A percentile compares a stretch with the other conserved stretches of the same genome.
These are phyloP conservation scores for Heteronetta atricapilla DNA, from an alignment of 2,113 vertebrate genomes.

Conservation along the genomic window DNA sequence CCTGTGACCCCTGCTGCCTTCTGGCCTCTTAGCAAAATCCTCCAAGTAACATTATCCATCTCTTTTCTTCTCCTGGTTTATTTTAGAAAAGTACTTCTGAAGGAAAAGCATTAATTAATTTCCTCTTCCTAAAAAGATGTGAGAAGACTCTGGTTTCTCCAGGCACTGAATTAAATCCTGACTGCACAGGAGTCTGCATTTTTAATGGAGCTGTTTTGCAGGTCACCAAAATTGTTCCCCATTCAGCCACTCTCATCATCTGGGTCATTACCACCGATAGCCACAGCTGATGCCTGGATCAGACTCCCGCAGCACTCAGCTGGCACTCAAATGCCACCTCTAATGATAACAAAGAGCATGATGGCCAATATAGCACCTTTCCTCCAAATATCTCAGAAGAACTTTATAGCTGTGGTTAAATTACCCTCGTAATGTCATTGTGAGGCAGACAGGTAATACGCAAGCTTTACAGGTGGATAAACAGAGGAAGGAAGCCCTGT, in stretches of 20 bases:
- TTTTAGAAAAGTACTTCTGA: not conserved
- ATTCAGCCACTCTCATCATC: slow-evolving; percentile 45
- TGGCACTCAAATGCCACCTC: slow-evolving; percentile 28
- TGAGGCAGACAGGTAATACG: not conserved
- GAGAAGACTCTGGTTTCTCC: not conserved
- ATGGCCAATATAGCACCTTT: not conserved
- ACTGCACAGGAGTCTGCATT: not conserved
- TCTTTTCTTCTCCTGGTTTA: not conserved
- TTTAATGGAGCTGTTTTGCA: slow-evolving; percentile 41
- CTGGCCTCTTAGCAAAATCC: not conserved
- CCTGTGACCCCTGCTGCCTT: not conserved
- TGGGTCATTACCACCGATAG: not conserved
- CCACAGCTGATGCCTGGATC: slow-evolving; percentile 44
- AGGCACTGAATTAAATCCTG: slow-evolving; percentile 21
- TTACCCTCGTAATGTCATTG: not conserved
- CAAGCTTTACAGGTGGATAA: not conserved
- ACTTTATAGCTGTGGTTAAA: not conserved
- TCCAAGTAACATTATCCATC: not conserved
- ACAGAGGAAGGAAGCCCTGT: not conserved
- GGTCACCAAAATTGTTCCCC: slow-evolving; percentile 54
- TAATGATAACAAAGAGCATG: not conserved
- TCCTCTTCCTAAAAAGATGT: not conserved
- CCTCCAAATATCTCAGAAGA: not conserved
- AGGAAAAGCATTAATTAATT: slow-evolving; percentile 11
- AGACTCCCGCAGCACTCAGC: not conserved